phyloP scores from a whole-genome alignment of 2,113 vertebrate genomes.

The Salminus brasiliensis region DNA sequence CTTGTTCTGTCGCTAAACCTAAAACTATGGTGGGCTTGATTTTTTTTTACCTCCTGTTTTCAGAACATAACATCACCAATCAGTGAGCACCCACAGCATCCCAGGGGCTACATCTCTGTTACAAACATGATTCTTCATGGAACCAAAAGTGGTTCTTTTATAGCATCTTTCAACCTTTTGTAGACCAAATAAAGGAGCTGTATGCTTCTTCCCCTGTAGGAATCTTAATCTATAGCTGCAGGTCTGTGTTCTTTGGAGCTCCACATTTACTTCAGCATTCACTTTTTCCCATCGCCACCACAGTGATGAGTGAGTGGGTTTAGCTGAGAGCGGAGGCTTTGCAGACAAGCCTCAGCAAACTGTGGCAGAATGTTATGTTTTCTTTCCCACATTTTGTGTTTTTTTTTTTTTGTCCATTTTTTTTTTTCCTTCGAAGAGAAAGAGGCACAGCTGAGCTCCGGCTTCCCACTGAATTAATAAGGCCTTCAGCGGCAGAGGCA shows the following conservation, averaged over 20 bases:
- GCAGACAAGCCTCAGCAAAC: slow-evolving; percentile 47
- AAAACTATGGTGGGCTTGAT: no score
- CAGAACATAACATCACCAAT: no score
- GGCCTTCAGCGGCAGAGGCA: slow-evolving; percentile 44
- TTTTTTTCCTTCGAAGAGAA: slow-evolving; percentile 10
- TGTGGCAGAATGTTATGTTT: slow-evolving; percentile 34
- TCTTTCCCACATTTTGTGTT: slow-evolving; percentile 20
- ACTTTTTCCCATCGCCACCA: neutral
- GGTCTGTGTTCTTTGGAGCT: neutral
- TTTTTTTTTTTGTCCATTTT: neutral
- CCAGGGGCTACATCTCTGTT: no score
- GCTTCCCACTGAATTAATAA: slow-evolving; percentile 55
- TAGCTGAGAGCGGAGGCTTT: slow-evolving; percentile 20
- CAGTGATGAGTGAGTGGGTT: neutral
- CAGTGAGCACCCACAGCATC: no score
- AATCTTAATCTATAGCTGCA: neutral
- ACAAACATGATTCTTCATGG: no score
- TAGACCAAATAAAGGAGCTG: neutral
- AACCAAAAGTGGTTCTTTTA: no score
- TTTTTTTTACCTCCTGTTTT: no score
- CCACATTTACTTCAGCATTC: no score
- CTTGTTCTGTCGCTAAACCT: no score
- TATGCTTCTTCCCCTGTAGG: neutral
- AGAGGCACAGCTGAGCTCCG: slow-evolving; percentile 48
- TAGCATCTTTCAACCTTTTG: no score